Evolutionary conservation across 2,888 invertebrate species (phyloP).

Genomic region (Protodeltote pygarga): DNA sequence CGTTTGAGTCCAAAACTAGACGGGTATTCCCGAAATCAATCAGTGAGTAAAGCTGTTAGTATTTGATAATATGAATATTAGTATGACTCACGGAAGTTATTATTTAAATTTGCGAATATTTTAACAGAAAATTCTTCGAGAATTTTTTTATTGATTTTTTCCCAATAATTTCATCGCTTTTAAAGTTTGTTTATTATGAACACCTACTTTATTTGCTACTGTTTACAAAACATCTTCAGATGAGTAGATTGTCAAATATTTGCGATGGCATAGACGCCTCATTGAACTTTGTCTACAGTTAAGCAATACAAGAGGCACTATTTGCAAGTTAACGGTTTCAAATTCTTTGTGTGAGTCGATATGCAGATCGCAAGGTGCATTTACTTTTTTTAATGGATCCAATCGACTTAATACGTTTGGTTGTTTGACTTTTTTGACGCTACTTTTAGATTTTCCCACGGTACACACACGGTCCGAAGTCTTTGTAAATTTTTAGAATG

Average conservation of each 20-base stretch:
- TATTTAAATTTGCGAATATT: too few relatives aligned
- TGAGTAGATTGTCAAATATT: slow-evolving; percentile 29
- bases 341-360: slow-evolving; percentile 41
- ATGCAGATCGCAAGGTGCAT: slow-evolving; percentile 37
- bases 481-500: slow-evolving; percentile 7
- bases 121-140: too few relatives aligned
- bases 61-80: too few relatives aligned
- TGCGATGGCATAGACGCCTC: slow-evolving; percentile 19
- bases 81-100: too few relatives aligned
- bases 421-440: not conserved
- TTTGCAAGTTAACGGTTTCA: slow-evolving; percentile 40
- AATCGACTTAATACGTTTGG: slow-evolving; percentile 8
- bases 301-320: slow-evolving; percentile 29
- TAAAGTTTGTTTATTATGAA: not conserved
- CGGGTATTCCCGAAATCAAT: too few relatives aligned
- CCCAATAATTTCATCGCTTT: too few relatives aligned
- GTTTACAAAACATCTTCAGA: slow-evolving; percentile 16
- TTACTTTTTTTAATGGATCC: slow-evolving; percentile 18
- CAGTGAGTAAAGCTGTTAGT: too few relatives aligned
- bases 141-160: too few relatives aligned
- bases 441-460: slow-evolving; percentile 24
- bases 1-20: too few relatives aligned
- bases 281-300: slow-evolving; percentile 40
- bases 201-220: not conserved
- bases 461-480: not conserved